phyloP scores from a whole-genome alignment of 2,888 invertebrate genomes.

The Pollenia amentaria region DNA sequence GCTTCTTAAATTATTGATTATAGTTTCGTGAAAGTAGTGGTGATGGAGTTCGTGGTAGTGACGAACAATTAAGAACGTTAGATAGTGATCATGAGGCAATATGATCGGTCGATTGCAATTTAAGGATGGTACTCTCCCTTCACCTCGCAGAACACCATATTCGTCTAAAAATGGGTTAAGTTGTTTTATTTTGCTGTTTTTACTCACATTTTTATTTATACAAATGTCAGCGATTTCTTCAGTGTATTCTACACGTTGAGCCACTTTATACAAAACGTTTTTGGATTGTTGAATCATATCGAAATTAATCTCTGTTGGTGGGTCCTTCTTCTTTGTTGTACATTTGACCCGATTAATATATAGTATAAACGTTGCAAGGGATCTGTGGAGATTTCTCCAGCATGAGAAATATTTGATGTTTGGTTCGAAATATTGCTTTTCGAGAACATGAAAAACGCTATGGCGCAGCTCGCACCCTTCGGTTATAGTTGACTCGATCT shows the following conservation, averaged over 20 bases:
- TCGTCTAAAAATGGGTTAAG: constrained; percentile 14
- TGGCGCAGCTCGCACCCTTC: background rate
- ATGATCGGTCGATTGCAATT: constrained; percentile 3
- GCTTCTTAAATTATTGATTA: background rate
- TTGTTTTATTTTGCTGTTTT: constrained; percentile 9
- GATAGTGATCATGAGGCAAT: background rate
- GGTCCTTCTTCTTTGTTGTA: background rate
- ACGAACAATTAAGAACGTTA: constrained; percentile 8
- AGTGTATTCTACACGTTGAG: background rate
- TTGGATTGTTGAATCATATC: constrained; percentile 17
- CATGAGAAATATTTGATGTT: no score
- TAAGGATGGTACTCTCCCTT: background rate
- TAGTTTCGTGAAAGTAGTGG: constrained; percentile 11
- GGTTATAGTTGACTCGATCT: no score
- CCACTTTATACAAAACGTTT: background rate
- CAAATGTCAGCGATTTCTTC: constrained; percentile 5
- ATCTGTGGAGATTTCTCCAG: constrained; percentile 1
- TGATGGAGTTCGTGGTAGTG: constrained; percentile 15
- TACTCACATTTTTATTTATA: background rate
- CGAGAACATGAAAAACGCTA: background rate
- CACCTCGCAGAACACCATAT: background rate
- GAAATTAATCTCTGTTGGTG: constrained; percentile 9
- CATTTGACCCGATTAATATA: background rate
- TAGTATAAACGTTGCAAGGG: constrained; percentile 1
- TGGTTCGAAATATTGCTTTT: no score